A percentile compares a stretch with the other conserved stretches of the same genome.
These are phyloP conservation scores for Drosophila putrida DNA, from an alignment of 2,888 invertebrate species.

Conservation along the genomic window DNA sequence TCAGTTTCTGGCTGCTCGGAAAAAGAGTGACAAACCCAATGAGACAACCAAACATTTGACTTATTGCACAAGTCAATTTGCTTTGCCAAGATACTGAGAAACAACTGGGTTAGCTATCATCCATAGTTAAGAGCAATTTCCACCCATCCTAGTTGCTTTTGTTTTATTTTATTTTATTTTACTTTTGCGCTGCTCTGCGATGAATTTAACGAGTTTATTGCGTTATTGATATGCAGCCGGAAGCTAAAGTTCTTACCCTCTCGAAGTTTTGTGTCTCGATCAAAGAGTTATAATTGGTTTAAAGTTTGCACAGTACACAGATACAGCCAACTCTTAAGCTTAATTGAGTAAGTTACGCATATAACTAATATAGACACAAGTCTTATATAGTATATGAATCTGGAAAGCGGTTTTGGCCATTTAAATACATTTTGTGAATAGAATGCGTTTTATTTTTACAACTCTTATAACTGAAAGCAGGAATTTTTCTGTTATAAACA, in stretches of 20 bases:
- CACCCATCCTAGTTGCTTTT: neutral
- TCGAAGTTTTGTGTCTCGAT: conserved; percentile 1
- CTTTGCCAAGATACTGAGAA: conserved; percentile 6
- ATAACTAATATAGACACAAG: neutral
- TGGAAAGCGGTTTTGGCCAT: too few species aligned
- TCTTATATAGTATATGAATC: too few species aligned
- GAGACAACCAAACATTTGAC: conserved; percentile 48
- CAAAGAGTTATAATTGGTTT: conserved; percentile 42
- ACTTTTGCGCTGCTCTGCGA: conserved; percentile 21
- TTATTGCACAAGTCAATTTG: conserved; percentile 47
- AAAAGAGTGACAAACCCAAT: conserved; percentile 23
- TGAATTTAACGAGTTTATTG: conserved; percentile 58
- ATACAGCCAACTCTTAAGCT: neutral
- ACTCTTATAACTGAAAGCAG: too few species aligned
- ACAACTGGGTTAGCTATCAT: conserved; percentile 15
- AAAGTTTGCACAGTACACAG: conserved; percentile 12
- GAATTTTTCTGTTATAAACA: too few species aligned
- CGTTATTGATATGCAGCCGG: conserved; percentile 64
- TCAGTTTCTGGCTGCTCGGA: conserved; percentile 1
- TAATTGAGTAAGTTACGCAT: conserved; percentile 1
- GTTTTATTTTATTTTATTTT: conserved; percentile 18
- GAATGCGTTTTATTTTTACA: too few species aligned
- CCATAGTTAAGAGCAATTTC: neutral
- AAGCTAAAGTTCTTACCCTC: conserved; percentile 44
- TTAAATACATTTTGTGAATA: too few species aligned